Evolutionary conservation across 92 coral and sea anemone genomes (phyloP), one percentile per base, ranked within the genome.

Genomic region (Zoanthus sociatus): DNA sequence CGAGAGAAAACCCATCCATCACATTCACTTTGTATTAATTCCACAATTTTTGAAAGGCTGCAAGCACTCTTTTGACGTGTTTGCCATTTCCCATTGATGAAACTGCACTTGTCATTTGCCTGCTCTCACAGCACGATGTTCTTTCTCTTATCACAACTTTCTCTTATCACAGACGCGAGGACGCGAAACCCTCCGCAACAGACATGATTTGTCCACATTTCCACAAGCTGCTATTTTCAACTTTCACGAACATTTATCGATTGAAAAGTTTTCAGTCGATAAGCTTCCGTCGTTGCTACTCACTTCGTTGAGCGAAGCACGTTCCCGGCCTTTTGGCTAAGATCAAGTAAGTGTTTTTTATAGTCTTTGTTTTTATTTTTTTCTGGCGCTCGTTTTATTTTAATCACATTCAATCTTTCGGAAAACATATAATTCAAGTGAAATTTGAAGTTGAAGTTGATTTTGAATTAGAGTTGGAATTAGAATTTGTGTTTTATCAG

Each of bases 1-100:
- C 82, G 17, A 84, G 89, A 33, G 87, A 84, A 77, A 89, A 89
- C 82, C 66, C 72, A 21, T 84, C 89, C 92, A 89, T 71, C 76
- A 26, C 58, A 13, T 56, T 11, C 21, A 44, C 45, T 56, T 78
- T 45, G 11, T 16, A 48, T 63, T 17, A 42, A 63, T 78, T 60
- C 84, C 73, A 58, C 71, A 78, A 60, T 42, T 60, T 50, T 42
- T 3, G 72, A 8, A 9, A 56, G 18, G n/a, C 63, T 56, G 13
- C 44, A 31, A 32, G 30, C 14, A 15, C 42, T 66, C 9, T 14
- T 46, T 81, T 67, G 16, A 81, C 9, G 45, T n/a, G 30, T 13
- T 53, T 7, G 66, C 26, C 60, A 37, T 67, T 46, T 10, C 67
- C 44, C 85, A 81, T 44, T 18, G 75, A 18, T 63, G 37, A 64